Percentiles rank a stretch among this genome's conserved stretches.
Conservation (phyloP, 2,113 vertebrate genomes). For the Pleuronectes platessa region DNA sequence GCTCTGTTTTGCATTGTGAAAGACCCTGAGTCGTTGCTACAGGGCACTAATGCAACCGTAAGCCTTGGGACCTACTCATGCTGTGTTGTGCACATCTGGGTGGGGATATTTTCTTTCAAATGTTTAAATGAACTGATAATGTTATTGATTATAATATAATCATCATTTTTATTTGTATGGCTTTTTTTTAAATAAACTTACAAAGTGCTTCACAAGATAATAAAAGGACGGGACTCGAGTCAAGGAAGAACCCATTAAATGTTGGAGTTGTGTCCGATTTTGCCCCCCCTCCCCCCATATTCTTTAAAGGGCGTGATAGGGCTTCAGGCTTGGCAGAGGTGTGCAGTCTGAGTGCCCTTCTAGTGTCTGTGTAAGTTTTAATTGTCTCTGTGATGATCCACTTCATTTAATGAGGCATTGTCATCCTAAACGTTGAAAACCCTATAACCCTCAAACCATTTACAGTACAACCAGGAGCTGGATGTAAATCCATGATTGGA, state of each 20-base stretch:
- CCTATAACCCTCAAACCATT: too few relatives aligned
- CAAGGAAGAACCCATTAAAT: too few relatives aligned
- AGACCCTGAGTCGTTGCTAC: conserved; percentile 56
- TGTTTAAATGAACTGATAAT: neutral
- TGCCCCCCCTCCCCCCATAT: too few relatives aligned
- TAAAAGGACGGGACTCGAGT: too few relatives aligned
- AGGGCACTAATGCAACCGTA: conserved; percentile 49
- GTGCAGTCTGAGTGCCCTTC: neutral
- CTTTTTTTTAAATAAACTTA: too few relatives aligned
- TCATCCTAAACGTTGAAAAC: neutral
- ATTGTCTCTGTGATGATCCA: neutral
- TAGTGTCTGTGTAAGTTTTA: neutral
- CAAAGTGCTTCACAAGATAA: neutral
- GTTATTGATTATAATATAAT: neutral
- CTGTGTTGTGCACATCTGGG: conserved; percentile 37
- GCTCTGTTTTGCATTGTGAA: conserved; percentile 61
- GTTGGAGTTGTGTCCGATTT: too few relatives aligned
- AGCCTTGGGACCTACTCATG: conserved; percentile 51
- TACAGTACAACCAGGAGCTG: too few relatives aligned
- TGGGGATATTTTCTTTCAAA: conserved; percentile 19
- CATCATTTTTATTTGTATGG: neutral
- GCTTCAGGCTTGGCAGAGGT: neutral
- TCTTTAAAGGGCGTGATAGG: too few relatives aligned
- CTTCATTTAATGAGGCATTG: neutral
- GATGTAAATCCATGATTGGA: too few relatives aligned